phyloP scores from a whole-genome alignment of 1,140 invertebrate species.

The Chironomus striatipennis region DNA sequence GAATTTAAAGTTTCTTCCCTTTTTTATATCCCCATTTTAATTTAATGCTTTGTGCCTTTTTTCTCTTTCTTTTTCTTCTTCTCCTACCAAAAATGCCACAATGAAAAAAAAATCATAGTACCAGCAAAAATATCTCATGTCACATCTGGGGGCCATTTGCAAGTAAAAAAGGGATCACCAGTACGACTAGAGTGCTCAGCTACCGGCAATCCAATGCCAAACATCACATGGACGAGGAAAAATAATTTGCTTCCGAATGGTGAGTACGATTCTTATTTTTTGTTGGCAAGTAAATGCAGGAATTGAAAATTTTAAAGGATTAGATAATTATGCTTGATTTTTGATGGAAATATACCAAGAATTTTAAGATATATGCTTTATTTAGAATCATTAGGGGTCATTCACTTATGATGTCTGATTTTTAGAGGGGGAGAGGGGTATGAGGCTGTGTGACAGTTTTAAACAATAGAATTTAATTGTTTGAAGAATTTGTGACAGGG shows the following conservation, averaged over 20 bases:
- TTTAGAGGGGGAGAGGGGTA: too few relatives aligned
- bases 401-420: too few relatives aligned
- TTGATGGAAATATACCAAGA: too few relatives aligned
- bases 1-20: slow-evolving; percentile 12
- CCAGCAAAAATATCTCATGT: slow-evolving; percentile 43
- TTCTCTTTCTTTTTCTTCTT: not conserved
- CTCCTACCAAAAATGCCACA: not conserved
- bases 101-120: slow-evolving; percentile 33
- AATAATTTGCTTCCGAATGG: slow-evolving; percentile 44
- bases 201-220: slow-evolving; percentile 49
- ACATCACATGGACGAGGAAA: slow-evolving; percentile 48
- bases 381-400: too few relatives aligned
- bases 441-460: too few relatives aligned
- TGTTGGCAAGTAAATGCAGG: not conserved
- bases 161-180: slow-evolving; percentile 47
- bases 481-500: too few relatives aligned
- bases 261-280: too few relatives aligned
- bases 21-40: not conserved
- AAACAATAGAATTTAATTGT: too few relatives aligned
- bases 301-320: not conserved
- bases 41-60: not conserved
- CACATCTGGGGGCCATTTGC: slow-evolving; percentile 42
- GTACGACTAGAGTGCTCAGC: slow-evolving; percentile 47
- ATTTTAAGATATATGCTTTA: too few relatives aligned
- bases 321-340: not conserved